phyloP scores from a whole-genome alignment of 2,113 vertebrate genomes.

The Tragelaphus scriptus region DNA sequence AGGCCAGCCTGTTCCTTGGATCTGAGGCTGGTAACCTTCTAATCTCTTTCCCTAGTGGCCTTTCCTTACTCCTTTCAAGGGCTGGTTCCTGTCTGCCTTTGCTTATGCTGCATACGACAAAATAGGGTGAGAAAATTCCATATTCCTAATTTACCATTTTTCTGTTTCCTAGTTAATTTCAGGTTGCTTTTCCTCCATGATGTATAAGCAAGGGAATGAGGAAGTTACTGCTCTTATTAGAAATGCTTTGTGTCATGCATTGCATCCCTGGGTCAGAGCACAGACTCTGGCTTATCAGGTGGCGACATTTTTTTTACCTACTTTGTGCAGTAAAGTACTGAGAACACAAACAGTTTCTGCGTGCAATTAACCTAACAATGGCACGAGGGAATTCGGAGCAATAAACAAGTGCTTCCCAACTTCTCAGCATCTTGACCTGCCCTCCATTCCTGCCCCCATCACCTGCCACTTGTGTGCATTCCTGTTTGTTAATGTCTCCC shows the following conservation, averaged over 20 bases:
- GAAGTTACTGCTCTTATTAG: neutral
- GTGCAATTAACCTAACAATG: neutral
- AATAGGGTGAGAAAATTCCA: neutral
- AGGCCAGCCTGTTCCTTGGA: neutral
- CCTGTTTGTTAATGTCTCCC: neutral
- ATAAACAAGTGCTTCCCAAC: neutral
- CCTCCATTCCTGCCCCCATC: neutral
- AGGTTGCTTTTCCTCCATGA: neutral
- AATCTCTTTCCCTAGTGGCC: neutral
- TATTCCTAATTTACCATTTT: neutral
- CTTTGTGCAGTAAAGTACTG: neutral
- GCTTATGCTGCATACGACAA: neutral
- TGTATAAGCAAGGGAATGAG: neutral
- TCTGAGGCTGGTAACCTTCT: fast-evolving
- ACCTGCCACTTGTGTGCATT: neutral
- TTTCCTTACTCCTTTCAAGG: neutral
- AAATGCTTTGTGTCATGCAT: neutral
- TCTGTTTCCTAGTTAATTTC: neutral
- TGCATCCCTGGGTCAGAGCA: neutral
- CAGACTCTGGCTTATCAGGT: neutral
- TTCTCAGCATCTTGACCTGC: neutral
- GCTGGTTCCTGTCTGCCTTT: neutral
- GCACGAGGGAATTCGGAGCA: neutral
- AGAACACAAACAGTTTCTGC: neutral
- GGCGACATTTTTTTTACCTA: neutral